These are phyloP conservation scores for Odontophorus gujanensis DNA, from an alignment of 2,113 vertebrate species.

Conservation along the genomic window DNA sequence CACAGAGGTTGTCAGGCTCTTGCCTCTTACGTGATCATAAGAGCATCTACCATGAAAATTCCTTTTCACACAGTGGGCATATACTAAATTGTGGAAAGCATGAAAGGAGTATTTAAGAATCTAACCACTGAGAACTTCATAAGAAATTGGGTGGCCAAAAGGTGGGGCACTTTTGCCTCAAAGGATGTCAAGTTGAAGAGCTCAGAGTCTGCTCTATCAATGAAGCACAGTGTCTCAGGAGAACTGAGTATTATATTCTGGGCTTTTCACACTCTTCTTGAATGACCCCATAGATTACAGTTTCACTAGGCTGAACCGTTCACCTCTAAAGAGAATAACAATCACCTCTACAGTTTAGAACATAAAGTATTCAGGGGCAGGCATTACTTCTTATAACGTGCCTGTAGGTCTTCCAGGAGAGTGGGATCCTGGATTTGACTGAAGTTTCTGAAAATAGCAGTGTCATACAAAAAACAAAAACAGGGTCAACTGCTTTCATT, in stretches of 20 bases:
- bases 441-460: background rate
- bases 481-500: background rate
- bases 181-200: background rate
- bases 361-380: background rate
- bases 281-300: background rate
- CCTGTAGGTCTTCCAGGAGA: background rate
- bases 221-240: background rate
- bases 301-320: background rate
- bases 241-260: background rate
- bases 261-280: background rate
- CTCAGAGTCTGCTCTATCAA: background rate
- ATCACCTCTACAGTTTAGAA: background rate
- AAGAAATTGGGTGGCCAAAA: background rate
- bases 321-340: background rate
- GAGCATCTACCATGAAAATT: background rate
- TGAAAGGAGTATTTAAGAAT: background rate
- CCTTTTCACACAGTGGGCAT: background rate
- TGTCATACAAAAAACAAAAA: background rate
- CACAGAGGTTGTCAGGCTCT: background rate
- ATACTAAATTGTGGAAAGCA: background rate
- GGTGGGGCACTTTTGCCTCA: background rate
- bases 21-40: background rate
- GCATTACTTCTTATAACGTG: background rate
- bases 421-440: background rate
- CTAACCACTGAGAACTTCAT: background rate